phyloP scores from a whole-genome alignment of 2,113 vertebrate species.

The Saiga tatarica region DNA sequence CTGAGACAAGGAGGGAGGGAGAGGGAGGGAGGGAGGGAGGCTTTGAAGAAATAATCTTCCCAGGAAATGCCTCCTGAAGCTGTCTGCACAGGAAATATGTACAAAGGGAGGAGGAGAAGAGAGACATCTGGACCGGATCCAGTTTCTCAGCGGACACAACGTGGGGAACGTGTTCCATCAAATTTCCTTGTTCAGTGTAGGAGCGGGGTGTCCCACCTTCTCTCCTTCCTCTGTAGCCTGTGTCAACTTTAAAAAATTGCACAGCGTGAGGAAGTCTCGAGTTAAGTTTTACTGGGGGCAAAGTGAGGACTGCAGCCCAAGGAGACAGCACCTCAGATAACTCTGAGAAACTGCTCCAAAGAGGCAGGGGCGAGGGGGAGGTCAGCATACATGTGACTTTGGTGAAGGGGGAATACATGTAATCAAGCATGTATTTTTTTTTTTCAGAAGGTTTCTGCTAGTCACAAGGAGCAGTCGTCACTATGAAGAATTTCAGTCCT shows the following conservation, averaged over 20 bases:
- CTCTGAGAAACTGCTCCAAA: background rate
- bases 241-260: background rate
- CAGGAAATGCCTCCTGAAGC: constrained; percentile 25
- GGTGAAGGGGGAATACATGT: background rate
- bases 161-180: constrained; percentile 13
- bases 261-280: background rate
- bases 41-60: constrained; percentile 32
- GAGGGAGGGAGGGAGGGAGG: background rate
- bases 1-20: background rate
- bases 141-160: background rate
- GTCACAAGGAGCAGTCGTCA: background rate
- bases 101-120: constrained; percentile 16
- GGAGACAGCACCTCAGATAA: background rate
- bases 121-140: constrained; percentile 36
- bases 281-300: background rate
- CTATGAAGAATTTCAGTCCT: background rate
- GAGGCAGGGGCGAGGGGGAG: background rate
- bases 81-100: constrained; percentile 50
- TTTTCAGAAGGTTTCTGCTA: background rate
- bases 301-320: background rate
- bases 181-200: background rate
- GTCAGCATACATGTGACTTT: background rate
- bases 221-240: background rate
- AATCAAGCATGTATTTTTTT: background rate
- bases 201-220: background rate